Percentiles rank a stretch among this genome's conserved stretches.
Conservation (phyloP, 2,113 vertebrate species). For the Cygnus atratus region DNA sequence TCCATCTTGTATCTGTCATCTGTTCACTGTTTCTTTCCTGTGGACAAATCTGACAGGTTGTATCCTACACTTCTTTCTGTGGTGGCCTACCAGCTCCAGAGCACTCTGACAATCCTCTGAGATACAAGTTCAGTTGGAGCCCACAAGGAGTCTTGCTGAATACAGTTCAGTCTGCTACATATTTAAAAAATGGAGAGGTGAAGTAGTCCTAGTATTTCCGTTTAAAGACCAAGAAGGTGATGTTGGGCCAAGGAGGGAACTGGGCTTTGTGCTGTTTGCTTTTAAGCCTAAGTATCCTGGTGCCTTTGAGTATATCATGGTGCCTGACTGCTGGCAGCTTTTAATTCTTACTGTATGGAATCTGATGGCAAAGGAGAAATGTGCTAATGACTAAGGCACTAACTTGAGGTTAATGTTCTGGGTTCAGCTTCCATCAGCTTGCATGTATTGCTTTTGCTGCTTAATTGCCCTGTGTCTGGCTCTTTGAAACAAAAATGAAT, state of each 20-base stretch:
- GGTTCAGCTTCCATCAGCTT: not conserved
- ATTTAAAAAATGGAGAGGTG: conserved; percentile 88
- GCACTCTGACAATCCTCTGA: conserved; percentile 91
- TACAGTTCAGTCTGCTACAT: conserved; percentile 87
- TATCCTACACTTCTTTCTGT: conserved; percentile 92
- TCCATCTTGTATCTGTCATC: not conserved
- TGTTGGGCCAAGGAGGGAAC: not conserved
- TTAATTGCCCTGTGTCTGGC: not conserved
- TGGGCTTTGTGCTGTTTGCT: not conserved
- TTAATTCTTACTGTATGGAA: not conserved
- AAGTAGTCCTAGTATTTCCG: not conserved
- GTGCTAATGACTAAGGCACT: not conserved
- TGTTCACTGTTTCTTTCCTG: not conserved
- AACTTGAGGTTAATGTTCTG: not conserved
- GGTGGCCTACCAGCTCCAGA: conserved; percentile 94
- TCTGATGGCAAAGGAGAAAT: not conserved
- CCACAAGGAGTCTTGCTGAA: conserved; percentile 90
- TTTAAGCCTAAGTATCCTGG: not conserved
- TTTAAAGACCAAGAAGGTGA: not conserved
- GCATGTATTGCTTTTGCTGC: not conserved
- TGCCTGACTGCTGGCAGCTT: not conserved
- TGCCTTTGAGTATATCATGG: not conserved
- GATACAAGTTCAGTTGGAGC: conserved; percentile 99
- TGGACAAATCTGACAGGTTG: conserved; percentile 78
- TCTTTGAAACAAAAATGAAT: not conserved